phyloP scores from a whole-genome alignment of 2,888 invertebrate genomes.

The Eilema griseolum region DNA sequence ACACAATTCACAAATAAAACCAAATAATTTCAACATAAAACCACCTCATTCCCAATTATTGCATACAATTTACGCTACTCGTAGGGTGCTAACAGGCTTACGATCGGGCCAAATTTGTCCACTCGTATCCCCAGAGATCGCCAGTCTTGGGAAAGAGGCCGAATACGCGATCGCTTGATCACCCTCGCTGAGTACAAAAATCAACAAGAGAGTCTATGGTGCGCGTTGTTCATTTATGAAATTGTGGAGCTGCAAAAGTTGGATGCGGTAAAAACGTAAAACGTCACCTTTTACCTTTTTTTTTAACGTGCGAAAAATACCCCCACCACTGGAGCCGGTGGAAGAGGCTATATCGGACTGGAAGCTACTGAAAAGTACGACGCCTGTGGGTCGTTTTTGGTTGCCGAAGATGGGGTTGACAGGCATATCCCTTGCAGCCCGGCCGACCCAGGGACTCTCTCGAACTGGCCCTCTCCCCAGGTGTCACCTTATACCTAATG shows the following conservation, averaged over 20 bases:
- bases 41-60: slow-evolving; percentile 30
- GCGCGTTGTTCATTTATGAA: slow-evolving; percentile 72
- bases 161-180: slow-evolving; percentile 58
- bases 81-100: slow-evolving; percentile 76
- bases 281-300: no score
- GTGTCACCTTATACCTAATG: neutral
- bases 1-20: slow-evolving; percentile 14
- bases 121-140: slow-evolving; percentile 67
- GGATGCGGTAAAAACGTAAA: slow-evolving; percentile 50
- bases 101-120: slow-evolving; percentile 66
- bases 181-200: slow-evolving; percentile 80
- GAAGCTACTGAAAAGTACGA: no score
- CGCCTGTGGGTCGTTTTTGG: no score
- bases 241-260: slow-evolving; percentile 26
- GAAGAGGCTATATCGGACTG: no score
- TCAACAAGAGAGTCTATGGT: slow-evolving; percentile 75
- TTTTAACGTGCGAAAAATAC: no score
- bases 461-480: no score
- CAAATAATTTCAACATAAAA: slow-evolving; percentile 21
- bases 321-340: no score
- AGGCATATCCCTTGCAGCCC: no score
- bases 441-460: no score
- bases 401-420: no score
- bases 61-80: slow-evolving; percentile 49
- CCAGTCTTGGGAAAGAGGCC: slow-evolving; percentile 69